A percentile compares a stretch with the other conserved stretches of the same genome.
These are phyloP conservation scores for Cataglyphis albicans DNA, from an alignment of 2,888 invertebrate genomes.

Conservation along the genomic window DNA sequence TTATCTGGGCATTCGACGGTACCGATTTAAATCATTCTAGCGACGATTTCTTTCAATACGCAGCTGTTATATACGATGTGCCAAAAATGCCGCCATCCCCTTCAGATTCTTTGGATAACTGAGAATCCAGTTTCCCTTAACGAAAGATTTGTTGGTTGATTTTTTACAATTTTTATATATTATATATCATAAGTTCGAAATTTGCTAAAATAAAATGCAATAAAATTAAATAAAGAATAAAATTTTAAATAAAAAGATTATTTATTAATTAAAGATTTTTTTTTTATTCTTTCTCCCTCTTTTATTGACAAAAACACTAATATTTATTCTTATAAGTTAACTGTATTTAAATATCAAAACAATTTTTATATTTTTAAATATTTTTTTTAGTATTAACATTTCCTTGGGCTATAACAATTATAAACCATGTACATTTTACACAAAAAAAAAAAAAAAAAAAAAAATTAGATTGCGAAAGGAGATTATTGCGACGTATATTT, in stretches of 20 bases:
- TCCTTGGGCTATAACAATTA: not conserved
- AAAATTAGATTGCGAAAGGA: not conserved
- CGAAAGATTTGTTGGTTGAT: not conserved
- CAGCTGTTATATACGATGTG: conserved; percentile 11
- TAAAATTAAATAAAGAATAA: not conserved
- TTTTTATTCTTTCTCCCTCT: not conserved
- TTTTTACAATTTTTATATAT: not conserved
- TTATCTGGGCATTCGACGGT: conserved; percentile 53
- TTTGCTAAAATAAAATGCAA: not conserved
- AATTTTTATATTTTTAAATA: not conserved
- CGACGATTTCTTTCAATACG: conserved; percentile 48
- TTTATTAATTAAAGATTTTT: not conserved
- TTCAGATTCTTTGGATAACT: conserved; percentile 18
- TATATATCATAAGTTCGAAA: not conserved
- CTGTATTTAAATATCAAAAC: not conserved
- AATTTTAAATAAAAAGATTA: not conserved
- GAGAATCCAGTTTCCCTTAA: conserved; percentile 8
- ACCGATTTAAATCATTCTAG: conserved; percentile 53
- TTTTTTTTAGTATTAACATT: not conserved
- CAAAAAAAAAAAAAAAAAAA: not conserved
- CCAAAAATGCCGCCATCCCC: conserved; percentile 17
- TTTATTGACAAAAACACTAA: not conserved
- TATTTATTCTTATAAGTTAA: not conserved
- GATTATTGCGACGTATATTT: not conserved
- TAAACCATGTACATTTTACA: not conserved